Evolutionary conservation across 1,140 invertebrate species (phyloP), one percentile per base, ranked within the genome.

Genomic region (Phortica variegata): DNA sequence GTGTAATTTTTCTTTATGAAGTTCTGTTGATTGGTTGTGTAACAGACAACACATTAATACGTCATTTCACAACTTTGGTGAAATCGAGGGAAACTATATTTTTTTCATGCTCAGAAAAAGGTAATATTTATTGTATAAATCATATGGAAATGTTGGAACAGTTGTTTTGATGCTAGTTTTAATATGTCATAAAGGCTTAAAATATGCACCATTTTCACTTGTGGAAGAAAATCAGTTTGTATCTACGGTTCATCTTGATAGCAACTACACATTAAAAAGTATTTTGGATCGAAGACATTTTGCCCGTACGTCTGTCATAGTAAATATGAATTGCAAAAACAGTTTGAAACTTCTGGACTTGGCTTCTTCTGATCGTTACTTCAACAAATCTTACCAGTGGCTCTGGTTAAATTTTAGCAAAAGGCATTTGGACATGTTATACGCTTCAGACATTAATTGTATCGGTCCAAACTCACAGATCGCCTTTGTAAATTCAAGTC

Each of bases 321-420:
- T 68, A 9, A 52, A 71, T 42, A 45, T 58, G 0, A 19, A 1
- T 16, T 72, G 68, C 9, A 42, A 39, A 3, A 54, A 47, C 3
- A 29, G 55, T 3, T 7, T n/a, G 16, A 29, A 15, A 0, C 38
- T 72, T 1, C 40, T 72, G 3, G 38, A 8, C 3, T 38, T 56
- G 45, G 65, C 61, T 12, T 58, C 68, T 34, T 17, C 18, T 5
- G 15, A 43, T 23, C 53, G 53, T 32, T 65, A 46, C 16, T 72
- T 65, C 21, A 72, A 72, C 34, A 72, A 65, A 40, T 65, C 68
- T 5, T 72, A 72, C 49, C 69, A 72, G 36, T 72, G 68, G 68
- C 9, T 72, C 3, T 21, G 72, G 2, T 68, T 55, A 61, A 56
- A 55, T 29, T 36, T 54, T 4, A 49, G 45, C 3, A 15, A 18